Evolutionary conservation across 2,888 invertebrate species (phyloP), one percentile per base, ranked within the genome.

Genomic region (Drosophila heteroneura): DNA sequence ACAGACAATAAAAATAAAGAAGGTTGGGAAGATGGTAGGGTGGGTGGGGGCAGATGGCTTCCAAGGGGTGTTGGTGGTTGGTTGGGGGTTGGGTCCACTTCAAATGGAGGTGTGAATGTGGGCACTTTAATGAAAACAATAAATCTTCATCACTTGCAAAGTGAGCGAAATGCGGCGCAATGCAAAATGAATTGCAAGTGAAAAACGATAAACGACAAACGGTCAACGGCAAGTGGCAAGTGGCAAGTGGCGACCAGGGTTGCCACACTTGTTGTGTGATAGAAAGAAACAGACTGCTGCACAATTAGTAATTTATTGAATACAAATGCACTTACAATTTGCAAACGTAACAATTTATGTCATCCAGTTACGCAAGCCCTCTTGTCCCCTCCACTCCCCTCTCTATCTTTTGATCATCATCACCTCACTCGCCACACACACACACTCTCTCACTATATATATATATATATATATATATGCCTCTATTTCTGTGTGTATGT

Each of bases 71-170:
- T 22, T 44, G 22, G 22, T 16, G 19, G 28, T 28, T 19, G 12
- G n/a, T 22, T 44, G 44, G 47, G 14, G 22, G 22, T 26, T 26
- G 26, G 1, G 63, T 28, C 73, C 79, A 69, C 72, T 69, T 68
- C 64, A 69, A 78, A 76, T 68, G 85, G 73, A 87, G 86, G 90
- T 87, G 86, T 76, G 78, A 90, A 90, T 82, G 89, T 83, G 89
- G 74, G 57, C 80, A 89, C 79, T 89, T 81, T 76, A 89, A 89
- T 89, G 82, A 89, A 81, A 79, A 76, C 89, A 86, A 87, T 90
- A 87, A 87, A 87, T 87, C 87, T 89, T 83, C 84, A 90, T 87
- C 88, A 88, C 75, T 68, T 30, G 66, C 69, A 66, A 49, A 56
- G 35, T 54, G 63, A 76, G 71, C 71, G 74, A 69, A 83, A 66